Conservation (phyloP, 2,888 invertebrate genomes). For the Oscheius onirici region DNA sequence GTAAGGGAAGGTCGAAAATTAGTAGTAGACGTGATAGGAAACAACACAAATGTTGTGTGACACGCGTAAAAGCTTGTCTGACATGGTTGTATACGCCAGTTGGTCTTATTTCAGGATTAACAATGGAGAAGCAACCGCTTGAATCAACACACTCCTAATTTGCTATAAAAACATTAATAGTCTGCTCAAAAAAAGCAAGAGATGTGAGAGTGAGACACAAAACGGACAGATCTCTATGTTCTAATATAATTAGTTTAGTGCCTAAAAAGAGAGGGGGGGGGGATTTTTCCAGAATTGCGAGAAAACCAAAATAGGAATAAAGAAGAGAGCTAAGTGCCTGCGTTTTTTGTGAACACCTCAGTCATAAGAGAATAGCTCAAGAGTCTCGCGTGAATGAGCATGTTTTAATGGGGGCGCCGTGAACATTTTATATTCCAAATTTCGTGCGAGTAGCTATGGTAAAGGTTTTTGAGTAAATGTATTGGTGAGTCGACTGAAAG, state of each 20-base stretch:
- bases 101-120: constrained; percentile 24
- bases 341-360: not conserved
- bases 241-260: no score
- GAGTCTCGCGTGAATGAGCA: not conserved
- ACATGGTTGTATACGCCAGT: constrained; percentile 24
- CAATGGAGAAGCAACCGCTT: constrained; percentile 6
- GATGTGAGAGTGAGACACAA: not conserved
- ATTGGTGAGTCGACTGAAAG: no score
- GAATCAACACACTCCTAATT: constrained; percentile 5
- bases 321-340: no score
- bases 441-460: no score
- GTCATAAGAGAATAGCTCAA: not conserved
- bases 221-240: not conserved
- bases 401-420: no score
- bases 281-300: no score
- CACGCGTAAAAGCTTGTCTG: not conserved
- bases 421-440: no score
- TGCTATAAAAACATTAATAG: not conserved
- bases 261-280: no score
- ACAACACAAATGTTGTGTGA: not conserved
- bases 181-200: not conserved
- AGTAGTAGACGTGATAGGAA: not conserved
- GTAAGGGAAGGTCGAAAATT: no score
- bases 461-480: no score
- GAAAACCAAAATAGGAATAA: no score